Evolutionary conservation across 1,140 invertebrate genomes (phyloP).

Genomic region (Euura lappo): DNA sequence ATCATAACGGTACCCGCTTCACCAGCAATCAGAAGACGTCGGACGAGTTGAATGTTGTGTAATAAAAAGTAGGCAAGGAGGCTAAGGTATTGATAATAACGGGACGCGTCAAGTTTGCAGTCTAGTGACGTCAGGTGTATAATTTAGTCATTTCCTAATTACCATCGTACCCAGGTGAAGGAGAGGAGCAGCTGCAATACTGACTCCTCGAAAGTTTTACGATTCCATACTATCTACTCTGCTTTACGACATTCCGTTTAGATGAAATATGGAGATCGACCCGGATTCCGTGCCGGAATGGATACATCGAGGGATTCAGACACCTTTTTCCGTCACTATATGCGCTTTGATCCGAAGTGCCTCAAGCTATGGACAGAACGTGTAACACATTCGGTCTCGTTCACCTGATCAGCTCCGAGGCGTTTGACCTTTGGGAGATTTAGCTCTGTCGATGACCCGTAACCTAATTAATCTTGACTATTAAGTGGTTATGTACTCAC

Average conservation of each 20-base stretch:
- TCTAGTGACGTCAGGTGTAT: not conserved
- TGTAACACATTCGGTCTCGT: no score
- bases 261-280: not conserved
- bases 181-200: not conserved
- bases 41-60: not conserved
- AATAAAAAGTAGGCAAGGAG: conserved; percentile 1
- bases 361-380: no score
- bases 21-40: not conserved
- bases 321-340: no score
- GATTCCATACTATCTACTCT: not conserved
- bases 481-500: conserved; percentile 59
- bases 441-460: no score
- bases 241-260: no score
- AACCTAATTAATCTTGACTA: no score
- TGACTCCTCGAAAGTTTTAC: not conserved
- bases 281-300: not conserved
- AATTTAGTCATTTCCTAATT: not conserved
- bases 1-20: not conserved
- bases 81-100: not conserved
- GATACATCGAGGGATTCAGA: not conserved
- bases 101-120: not conserved
- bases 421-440: no score
- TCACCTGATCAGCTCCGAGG: no score
- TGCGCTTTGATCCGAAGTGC: no score
- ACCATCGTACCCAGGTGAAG: not conserved